phyloP scores from a whole-genome alignment of 1,140 invertebrate species.

The Meloidogyne exigua region DNA sequence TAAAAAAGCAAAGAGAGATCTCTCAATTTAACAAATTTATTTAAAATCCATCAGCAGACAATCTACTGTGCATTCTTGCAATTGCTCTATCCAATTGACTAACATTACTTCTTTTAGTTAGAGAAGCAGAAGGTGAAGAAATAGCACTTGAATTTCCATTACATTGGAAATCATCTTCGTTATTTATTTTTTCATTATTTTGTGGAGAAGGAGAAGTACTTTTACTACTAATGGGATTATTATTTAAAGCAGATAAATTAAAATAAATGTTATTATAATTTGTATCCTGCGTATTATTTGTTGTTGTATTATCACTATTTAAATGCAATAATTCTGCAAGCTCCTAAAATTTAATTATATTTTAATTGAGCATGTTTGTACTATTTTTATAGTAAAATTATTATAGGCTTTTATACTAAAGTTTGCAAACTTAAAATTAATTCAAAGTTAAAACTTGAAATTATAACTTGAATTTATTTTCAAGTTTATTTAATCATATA shows the following conservation, averaged over 20 bases:
- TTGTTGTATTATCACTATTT: constrained; percentile 21
- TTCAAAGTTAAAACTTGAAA: not conserved
- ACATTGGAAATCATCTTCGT: no score
- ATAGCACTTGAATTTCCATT: no score
- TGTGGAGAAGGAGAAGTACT: not conserved
- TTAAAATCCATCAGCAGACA: not conserved
- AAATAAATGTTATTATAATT: not conserved
- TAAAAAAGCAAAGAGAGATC: no score
- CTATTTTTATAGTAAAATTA: no score
- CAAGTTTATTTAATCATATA: no score
- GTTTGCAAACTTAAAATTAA: not conserved
- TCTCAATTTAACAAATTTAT: no score
- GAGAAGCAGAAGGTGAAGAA: not conserved
- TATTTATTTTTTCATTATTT: not conserved
- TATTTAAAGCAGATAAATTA: not conserved
- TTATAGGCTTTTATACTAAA: constrained; percentile 4
- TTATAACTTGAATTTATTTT: no score
- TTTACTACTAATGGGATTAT: not conserved
- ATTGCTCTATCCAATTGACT: constrained; percentile 38
- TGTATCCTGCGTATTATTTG: not conserved
- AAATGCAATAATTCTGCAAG: constrained; percentile 24
- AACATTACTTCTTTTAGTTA: not conserved
- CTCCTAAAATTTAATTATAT: constrained; percentile 21
- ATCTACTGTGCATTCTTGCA: constrained; percentile 29
- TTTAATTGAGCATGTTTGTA: no score